phyloP scores from a whole-genome alignment of 1,140 invertebrate genomes.

The Physella acuta region DNA sequence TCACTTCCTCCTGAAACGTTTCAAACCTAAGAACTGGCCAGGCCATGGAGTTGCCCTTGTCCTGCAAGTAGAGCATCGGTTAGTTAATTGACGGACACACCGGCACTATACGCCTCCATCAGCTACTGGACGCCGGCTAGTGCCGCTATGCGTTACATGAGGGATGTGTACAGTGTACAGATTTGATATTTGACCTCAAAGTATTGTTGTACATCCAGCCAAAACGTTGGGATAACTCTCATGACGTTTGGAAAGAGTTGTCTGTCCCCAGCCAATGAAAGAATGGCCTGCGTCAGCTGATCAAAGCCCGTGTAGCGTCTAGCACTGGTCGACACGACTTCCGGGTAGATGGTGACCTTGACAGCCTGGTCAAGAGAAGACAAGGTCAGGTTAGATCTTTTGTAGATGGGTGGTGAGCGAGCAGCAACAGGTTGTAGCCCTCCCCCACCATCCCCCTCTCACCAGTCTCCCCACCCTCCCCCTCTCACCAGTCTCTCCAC shows the following conservation, averaged over 20 bases:
- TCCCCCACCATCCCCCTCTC: no score
- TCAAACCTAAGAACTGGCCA: conserved; percentile 49
- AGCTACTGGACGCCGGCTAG: no score
- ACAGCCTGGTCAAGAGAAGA: no score
- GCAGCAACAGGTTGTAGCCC: no score
- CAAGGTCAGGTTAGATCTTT: no score
- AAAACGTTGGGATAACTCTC: conserved; percentile 51
- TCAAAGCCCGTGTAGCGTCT: conserved; percentile 42
- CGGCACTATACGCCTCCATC: no score
- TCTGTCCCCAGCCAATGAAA: conserved; percentile 39
- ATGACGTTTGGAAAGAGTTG: conserved; percentile 51
- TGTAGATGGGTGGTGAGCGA: no score
- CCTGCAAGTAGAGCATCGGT: conserved; percentile 17
- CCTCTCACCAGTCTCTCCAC: no score
- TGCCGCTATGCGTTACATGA: no score
- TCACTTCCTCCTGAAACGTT: conserved; percentile 43
- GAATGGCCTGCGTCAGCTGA: conserved; percentile 41
- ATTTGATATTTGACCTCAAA: conserved; percentile 43
- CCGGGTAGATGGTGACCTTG: conserved; percentile 43
- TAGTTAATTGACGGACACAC: no score
- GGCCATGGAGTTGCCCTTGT: conserved; percentile 46
- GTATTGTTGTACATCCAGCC: conserved; percentile 52
- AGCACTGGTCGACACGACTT: conserved; percentile 47
- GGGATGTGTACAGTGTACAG: no score
- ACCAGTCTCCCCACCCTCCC: no score